phyloP scores from a whole-genome alignment of 2,888 invertebrate genomes.

The Phragmatobia fuliginosa region DNA sequence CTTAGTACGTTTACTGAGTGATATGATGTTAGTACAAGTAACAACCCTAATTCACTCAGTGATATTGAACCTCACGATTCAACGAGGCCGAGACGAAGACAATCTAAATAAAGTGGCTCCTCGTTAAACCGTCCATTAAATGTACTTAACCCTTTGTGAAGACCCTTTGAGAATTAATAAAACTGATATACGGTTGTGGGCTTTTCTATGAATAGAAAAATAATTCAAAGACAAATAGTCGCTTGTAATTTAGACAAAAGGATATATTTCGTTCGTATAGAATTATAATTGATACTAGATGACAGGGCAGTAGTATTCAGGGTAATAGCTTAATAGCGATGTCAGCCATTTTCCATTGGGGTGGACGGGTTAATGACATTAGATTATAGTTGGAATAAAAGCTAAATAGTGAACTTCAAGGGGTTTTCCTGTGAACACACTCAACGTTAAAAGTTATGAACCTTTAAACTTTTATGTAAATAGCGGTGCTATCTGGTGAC shows the following conservation, averaged over 20 bases:
- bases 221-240: constrained; percentile 48
- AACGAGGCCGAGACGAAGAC: constrained; percentile 50
- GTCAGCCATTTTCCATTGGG: constrained; percentile 53
- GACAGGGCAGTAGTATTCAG: constrained; percentile 59
- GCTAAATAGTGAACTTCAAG: constrained; percentile 49
- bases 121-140: constrained; percentile 71
- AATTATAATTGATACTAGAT: constrained; percentile 59
- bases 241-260: constrained; percentile 37
- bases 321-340: constrained; percentile 67
- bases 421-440: constrained; percentile 49
- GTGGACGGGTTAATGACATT: constrained; percentile 64
- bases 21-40: constrained; percentile 14
- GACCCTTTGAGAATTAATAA: constrained; percentile 57
- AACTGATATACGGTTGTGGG: constrained; percentile 46
- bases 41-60: constrained; percentile 54
- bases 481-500: constrained; percentile 34
- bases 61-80: constrained; percentile 37
- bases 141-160: constrained; percentile 66
- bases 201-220: constrained; percentile 51
- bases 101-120: constrained; percentile 74
- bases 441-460: constrained; percentile 39
- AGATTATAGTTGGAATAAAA: constrained; percentile 60
- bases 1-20: neutral
- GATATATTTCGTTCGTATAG: constrained; percentile 46
- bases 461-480: constrained; percentile 48